Evolutionary conservation across 53 echinoderm and acorn worm species (phyloP).

Genomic region (Temnopleurus reevesii): DNA sequence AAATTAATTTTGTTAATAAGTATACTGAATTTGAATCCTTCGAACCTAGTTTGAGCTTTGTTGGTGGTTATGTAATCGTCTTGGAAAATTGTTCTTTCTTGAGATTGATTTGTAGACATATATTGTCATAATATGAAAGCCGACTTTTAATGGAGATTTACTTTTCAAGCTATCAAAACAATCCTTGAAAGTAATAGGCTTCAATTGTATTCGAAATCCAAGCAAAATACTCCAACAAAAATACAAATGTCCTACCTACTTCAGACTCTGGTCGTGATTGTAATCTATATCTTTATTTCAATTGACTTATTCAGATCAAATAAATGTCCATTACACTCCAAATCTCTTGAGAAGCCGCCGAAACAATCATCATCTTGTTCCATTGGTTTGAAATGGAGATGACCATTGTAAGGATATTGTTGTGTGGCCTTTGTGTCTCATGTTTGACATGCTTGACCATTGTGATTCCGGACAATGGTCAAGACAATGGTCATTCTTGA

Average conservation of each 20-base stretch:
- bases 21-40: no score
- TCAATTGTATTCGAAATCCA: background rate
- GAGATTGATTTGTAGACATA: background rate
- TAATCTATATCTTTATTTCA: background rate
- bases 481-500: background rate
- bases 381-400: background rate
- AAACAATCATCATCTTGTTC: constrained; percentile 4
- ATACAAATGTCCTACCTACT: background rate
- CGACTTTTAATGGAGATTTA: no score
- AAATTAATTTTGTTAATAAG: no score
- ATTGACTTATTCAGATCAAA: background rate
- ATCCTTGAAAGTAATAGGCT: background rate
- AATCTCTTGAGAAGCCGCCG: background rate
- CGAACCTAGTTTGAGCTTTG: background rate
- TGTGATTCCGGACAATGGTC: constrained; percentile 35
- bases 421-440: background rate
- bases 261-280: background rate
- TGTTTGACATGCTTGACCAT: background rate
- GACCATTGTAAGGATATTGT: background rate
- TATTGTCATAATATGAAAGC: no score
- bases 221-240: no score
- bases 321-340: background rate
- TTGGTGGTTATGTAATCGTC: background rate
- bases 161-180: background rate
- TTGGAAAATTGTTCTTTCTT: background rate